Evolutionary conservation across 2,113 vertebrate genomes (phyloP).

Genomic region (Cynopterus brachyotis): DNA sequence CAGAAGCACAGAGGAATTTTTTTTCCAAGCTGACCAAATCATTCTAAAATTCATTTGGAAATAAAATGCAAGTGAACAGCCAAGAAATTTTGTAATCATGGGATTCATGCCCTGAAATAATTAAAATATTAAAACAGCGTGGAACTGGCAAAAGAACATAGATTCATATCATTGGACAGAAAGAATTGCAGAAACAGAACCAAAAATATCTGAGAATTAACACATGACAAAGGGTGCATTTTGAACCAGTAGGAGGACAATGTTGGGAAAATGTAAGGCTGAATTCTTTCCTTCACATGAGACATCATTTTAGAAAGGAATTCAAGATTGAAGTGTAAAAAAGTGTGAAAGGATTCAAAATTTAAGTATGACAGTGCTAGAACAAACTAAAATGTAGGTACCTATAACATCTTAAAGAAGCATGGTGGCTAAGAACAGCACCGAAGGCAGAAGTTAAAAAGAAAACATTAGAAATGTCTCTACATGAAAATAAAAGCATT

Average conservation of each 20-base stretch:
- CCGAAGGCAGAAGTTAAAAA: not conserved
- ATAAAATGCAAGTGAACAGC: slow-evolving; percentile 51
- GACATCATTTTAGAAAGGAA: not conserved
- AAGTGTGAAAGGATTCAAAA: not conserved
- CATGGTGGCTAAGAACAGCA: not conserved
- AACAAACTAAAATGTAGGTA: slow-evolving; percentile 1
- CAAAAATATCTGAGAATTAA: slow-evolving; percentile 30
- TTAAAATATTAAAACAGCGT: slow-evolving; percentile 75
- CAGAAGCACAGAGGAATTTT: slow-evolving; percentile 13
- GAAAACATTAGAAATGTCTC: not conserved
- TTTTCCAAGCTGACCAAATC: slow-evolving; percentile 46
- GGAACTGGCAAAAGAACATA: slow-evolving; percentile 63
- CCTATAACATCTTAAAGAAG: not conserved
- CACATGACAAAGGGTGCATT: not conserved
- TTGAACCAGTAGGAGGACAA: not conserved
- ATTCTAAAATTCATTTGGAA: slow-evolving; percentile 69
- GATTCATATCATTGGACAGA: slow-evolving; percentile 59
- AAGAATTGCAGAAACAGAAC: slow-evolving; percentile 53
- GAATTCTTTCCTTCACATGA: not conserved
- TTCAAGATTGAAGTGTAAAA: not conserved
- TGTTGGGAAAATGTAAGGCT: not conserved
- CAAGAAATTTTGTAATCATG: slow-evolving; percentile 69
- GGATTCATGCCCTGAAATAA: slow-evolving; percentile 66
- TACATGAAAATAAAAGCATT: not conserved
- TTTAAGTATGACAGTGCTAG: not conserved